Evolutionary conservation across 2,113 vertebrate genomes (phyloP), one percentile per base, ranked within the genome.

Genomic region (Nothoprocta perdicaria): DNA sequence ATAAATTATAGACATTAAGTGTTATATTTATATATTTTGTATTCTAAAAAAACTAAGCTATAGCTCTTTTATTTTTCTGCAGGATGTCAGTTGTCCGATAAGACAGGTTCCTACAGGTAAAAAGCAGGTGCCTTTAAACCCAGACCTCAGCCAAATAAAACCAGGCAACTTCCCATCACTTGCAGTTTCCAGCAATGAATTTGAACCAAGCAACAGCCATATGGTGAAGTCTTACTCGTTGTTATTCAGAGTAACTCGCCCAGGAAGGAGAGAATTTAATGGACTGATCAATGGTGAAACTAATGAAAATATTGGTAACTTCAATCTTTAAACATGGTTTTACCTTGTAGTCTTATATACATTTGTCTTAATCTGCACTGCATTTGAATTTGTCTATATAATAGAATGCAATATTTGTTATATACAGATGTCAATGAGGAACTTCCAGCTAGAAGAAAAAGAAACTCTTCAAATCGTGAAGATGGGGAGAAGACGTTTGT

Each of bases 91-190:
- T 97, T 99, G 99, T 97, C 99, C 99, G 0, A 98, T 99, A 97
- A 99, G 99, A 96, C 99, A 99, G 99, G 99, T 99, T 98, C 99
- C 99, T 98, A 99, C 99, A 97, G 99, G 99, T 98, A 99, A 99
- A 98, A 99, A 99, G 98, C 99, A 99, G 98, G 99, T 99, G 98
- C 99, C 99, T 98, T 99, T 99, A 98, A 99, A 99, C 97, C 99
- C 99, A 93, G 99, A 99, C 97, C 97, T 98, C 98, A 99, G 98
- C 98, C 99, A 98, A 98, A 98, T 98, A 89, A 99, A 99, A 98
- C 98, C 98, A 40, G 98, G 98, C 97, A 98, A 98, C 97, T 99
- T 98, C 96, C 99, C 99, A 67, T 99, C 99, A 38, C 98, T 99
- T 94, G 98, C 99, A 58, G 99, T 99, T 91, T 98, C 99, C 97